These are phyloP conservation scores for Cerastoderma edule DNA, from an alignment of 2,888 invertebrate species.

Conservation along the genomic window DNA sequence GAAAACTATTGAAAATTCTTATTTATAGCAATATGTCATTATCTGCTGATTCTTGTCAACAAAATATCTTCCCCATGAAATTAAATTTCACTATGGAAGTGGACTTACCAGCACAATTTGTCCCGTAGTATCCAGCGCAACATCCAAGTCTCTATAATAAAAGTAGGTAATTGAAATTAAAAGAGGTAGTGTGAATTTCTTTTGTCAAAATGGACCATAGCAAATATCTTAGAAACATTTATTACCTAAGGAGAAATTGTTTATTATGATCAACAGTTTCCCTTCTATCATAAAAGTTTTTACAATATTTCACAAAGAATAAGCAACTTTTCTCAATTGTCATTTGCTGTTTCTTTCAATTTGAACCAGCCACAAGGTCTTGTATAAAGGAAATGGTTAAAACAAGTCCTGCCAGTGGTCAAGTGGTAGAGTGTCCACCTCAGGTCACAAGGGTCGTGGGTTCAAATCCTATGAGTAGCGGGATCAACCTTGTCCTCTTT, in stretches of 20 bases:
- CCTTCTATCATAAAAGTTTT: background rate
- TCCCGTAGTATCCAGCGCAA: constrained; percentile 77
- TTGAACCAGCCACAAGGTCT: no score
- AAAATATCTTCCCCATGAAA: background rate
- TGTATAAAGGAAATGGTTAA: no score
- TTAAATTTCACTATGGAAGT: background rate
- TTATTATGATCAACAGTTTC: background rate
- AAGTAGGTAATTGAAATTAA: background rate
- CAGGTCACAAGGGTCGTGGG: no score
- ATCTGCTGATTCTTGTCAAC: background rate
- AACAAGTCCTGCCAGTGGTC: no score
- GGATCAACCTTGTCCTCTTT: no score
- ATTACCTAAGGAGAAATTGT: background rate
- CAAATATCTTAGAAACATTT: background rate
- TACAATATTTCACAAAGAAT: background rate
- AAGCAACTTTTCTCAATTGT: no score
- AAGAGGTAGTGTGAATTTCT: no score
- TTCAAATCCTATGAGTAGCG: no score
- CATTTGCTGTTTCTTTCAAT: no score
- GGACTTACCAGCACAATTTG: constrained; percentile 70
- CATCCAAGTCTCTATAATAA: constrained; percentile 59
- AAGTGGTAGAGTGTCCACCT: no score
- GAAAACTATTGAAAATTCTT: no score
- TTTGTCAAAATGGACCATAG: background rate
- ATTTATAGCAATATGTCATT: background rate